Conservation (phyloP, 1,140 invertebrate species). For the Listronotus bonariensis region DNA sequence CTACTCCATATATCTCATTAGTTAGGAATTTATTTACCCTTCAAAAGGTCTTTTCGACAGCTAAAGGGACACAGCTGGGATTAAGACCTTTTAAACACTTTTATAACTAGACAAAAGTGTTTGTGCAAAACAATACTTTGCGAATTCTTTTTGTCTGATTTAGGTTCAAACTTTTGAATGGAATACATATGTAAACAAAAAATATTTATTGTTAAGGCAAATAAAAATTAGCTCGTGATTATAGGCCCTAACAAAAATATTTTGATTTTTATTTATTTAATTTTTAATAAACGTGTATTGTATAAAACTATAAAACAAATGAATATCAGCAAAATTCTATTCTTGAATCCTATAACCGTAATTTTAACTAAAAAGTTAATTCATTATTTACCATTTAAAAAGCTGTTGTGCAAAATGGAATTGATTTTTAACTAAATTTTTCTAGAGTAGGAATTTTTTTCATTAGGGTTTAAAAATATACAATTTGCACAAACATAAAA, state of each 20-base stretch:
- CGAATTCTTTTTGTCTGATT: background rate
- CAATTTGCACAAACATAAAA: too few relatives aligned
- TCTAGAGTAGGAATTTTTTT: too few relatives aligned
- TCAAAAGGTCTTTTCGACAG: constrained; percentile 23
- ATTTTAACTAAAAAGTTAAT: background rate
- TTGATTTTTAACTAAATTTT: too few relatives aligned
- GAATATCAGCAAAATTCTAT: constrained; percentile 12
- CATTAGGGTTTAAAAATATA: too few relatives aligned
- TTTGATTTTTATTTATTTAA: background rate
- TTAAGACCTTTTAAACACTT: constrained; percentile 10
- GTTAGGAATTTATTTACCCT: background rate
- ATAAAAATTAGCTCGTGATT: constrained; percentile 20
- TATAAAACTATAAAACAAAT: background rate
- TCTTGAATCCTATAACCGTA: background rate
- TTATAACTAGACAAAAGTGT: background rate
- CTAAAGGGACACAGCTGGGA: constrained; percentile 26
- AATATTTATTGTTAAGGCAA: constrained; percentile 1
- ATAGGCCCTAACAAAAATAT: constrained; percentile 1
- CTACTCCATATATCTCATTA: constrained; percentile 10
- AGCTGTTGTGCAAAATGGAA: too few relatives aligned
- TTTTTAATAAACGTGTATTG: constrained; percentile 1
- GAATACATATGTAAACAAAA: background rate
- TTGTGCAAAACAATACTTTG: background rate
- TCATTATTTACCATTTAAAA: too few relatives aligned
- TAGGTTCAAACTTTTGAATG: background rate